A percentile compares a stretch with the other conserved stretches of the same genome.
Evolutionary conservation across 2,797 vertebrate species (phyloP).

Genomic region (Muscicapa striata): DNA sequence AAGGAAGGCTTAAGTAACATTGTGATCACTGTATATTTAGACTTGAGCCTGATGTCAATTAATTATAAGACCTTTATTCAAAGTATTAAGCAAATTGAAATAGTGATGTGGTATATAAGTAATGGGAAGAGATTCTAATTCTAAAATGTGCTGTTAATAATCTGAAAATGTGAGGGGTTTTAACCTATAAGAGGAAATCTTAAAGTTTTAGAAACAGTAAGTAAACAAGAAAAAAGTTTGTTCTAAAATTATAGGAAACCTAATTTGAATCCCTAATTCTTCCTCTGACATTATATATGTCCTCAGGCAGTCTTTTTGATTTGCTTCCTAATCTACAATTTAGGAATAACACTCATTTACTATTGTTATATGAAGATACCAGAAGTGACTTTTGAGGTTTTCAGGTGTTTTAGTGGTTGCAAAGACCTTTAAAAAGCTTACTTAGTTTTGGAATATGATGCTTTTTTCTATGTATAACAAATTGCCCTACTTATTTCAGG

Average conservation of each 20-base stretch:
- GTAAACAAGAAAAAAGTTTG: not conserved
- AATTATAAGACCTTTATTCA: not conserved
- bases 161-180: not conserved
- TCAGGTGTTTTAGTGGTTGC: not conserved
- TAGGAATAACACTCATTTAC: not conserved
- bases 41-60: not conserved
- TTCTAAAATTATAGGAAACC: not conserved
- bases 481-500: slow-evolving; percentile 71
- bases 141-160: not conserved
- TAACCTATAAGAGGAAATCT: not conserved
- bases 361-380: not conserved
- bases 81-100: not conserved
- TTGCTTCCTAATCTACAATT: not conserved
- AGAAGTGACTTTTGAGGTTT: not conserved
- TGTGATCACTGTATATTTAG: not conserved
- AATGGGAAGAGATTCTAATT: not conserved
- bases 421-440: not conserved
- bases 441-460: not conserved
- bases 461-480: not conserved
- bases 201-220: not conserved
- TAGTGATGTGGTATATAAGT: not conserved
- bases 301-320: not conserved
- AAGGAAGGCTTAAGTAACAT: not conserved
- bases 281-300: not conserved
- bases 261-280: not conserved